phyloP scores from a whole-genome alignment of 2,113 vertebrate genomes.

The Anarhynchus alexandrinus region DNA sequence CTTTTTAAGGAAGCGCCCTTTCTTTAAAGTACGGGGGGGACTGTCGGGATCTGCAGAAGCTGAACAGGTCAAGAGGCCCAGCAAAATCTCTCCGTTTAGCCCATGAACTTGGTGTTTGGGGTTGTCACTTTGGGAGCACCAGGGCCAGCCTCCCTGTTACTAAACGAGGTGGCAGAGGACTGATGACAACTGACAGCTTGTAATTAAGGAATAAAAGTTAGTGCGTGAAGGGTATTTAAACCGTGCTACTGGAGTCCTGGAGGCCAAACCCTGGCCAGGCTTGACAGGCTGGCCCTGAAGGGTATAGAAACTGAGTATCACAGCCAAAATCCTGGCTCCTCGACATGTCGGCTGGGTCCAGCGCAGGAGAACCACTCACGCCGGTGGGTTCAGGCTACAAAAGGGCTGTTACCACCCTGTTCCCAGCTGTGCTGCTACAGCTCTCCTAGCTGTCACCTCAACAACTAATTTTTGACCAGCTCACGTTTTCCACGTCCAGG shows the following conservation, averaged over 20 bases:
- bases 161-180: not conserved
- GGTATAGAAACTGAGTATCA: not conserved
- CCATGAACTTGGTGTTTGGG: not conserved
- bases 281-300: not conserved
- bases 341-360: fast-evolving
- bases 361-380: not conserved
- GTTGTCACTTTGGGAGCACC: not conserved
- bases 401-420: not conserved
- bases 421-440: not conserved
- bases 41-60: not conserved
- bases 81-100: not conserved
- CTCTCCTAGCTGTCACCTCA: not conserved
- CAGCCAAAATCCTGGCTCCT: not conserved
- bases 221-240: not conserved
- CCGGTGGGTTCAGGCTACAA: not conserved
- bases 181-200: not conserved
- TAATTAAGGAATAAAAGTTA: not conserved
- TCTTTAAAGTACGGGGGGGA: not conserved
- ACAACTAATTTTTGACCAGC: not conserved
- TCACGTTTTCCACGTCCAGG: not conserved
- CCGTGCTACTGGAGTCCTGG: not conserved
- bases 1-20: not conserved
- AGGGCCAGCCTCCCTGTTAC: not conserved
- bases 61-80: not conserved
- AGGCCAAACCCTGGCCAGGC: not conserved